Conservation (phyloP, 1,140 invertebrate species). For the Dreissena rostriformis region DNA sequence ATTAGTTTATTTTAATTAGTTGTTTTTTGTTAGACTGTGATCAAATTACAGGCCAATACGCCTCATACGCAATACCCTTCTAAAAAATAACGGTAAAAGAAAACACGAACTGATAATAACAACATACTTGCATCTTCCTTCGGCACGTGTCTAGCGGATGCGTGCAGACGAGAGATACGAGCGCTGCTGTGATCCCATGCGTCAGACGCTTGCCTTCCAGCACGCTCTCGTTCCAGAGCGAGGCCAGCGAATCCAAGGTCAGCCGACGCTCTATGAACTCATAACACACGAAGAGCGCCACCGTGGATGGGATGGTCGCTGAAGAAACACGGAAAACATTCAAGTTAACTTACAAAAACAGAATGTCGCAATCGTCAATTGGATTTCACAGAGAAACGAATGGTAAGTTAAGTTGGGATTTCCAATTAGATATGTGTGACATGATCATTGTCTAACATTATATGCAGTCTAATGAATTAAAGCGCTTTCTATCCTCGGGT, state of each 20-base stretch:
- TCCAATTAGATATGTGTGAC: too few species aligned
- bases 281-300: conserved; percentile 23
- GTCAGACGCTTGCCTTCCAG: conserved; percentile 19
- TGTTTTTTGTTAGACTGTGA: too few species aligned
- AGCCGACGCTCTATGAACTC: conserved; percentile 1
- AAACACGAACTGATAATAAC: too few species aligned
- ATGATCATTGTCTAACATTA: too few species aligned
- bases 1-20: too few species aligned
- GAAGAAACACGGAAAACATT: neutral
- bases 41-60: too few species aligned
- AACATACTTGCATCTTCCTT: conserved; percentile 43
- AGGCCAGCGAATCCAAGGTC: neutral
- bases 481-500: too few species aligned
- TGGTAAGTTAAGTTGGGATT: neutral
- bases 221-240: neutral
- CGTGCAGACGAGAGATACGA: conserved; percentile 28
- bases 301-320: conserved; percentile 32
- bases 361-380: neutral
- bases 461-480: too few species aligned
- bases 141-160: conserved; percentile 39
- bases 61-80: too few species aligned
- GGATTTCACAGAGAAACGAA: neutral
- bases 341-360: too few species aligned
- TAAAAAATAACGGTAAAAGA: too few species aligned
- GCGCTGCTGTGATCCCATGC: conserved; percentile 29